phyloP scores from a whole-genome alignment of 2,888 invertebrate species.

The Mycogona germanica region DNA sequence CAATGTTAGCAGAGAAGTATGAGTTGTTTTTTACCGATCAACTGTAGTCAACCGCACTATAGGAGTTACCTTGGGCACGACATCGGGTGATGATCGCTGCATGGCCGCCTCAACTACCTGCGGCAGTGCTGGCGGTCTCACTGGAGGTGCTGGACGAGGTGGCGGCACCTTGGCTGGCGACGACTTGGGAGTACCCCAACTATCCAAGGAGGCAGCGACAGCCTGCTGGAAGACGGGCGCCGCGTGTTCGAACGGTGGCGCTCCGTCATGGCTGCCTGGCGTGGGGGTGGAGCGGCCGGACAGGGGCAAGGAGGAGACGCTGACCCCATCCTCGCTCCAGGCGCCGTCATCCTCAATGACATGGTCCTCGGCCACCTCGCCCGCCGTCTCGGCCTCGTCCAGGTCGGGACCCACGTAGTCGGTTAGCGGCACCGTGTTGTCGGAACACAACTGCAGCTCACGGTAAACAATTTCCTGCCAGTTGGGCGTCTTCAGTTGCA shows the following conservation, averaged over 20 bases:
- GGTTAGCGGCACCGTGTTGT: conserved; percentile 63
- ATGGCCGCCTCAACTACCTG: background rate
- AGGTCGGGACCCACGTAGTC: background rate
- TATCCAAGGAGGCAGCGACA: conserved; percentile 10
- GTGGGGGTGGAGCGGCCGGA: conserved; percentile 20
- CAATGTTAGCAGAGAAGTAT: too few species aligned
- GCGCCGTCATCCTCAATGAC: conserved; percentile 1
- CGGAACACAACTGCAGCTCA: conserved; percentile 70
- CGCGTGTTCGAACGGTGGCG: conserved; percentile 6
- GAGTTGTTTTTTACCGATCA: too few species aligned
- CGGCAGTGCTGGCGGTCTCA: conserved; percentile 7
- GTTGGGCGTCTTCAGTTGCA: conserved; percentile 67
- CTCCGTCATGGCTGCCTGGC: background rate
- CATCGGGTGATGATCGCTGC: background rate
- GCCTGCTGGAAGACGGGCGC: background rate
- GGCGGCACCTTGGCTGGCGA: conserved; percentile 19
- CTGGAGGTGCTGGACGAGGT: conserved; percentile 23
- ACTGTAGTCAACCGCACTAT: too few species aligned
- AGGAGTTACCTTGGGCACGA: background rate
- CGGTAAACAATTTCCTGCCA: conserved; percentile 72
- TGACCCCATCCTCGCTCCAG: conserved; percentile 6
- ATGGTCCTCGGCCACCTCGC: background rate
- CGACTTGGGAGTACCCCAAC: conserved; percentile 22
- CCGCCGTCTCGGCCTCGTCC: conserved; percentile 2
- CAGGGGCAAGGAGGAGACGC: conserved; percentile 4